Conservation (phyloP, 2,888 invertebrate genomes). For the Dichetophora obliterata region DNA sequence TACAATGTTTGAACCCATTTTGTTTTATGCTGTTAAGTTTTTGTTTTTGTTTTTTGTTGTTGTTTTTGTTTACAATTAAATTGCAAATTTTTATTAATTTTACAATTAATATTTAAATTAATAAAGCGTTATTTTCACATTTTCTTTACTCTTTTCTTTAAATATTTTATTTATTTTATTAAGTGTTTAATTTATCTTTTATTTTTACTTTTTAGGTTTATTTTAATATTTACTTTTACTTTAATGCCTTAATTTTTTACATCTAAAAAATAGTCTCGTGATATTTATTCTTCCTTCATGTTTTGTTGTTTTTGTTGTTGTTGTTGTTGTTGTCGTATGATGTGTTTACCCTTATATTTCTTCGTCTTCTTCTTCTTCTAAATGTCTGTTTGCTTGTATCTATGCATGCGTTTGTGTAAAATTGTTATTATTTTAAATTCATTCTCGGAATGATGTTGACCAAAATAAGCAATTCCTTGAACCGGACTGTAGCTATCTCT, state of each 20-base stretch:
- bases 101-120: slow-evolving; percentile 37
- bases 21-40: not conserved
- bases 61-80: slow-evolving; percentile 13
- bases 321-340: slow-evolving; percentile 19
- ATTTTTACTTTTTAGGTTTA: not conserved
- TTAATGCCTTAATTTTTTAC: slow-evolving; percentile 44
- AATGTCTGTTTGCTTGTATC: not conserved
- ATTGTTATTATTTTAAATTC: not conserved
- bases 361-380: not conserved
- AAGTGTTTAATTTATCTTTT: not conserved
- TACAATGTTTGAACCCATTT: not conserved
- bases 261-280: slow-evolving; percentile 31
- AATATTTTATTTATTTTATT: not conserved
- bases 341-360: not conserved
- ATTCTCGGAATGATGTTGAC: slow-evolving; percentile 1
- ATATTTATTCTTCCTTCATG: slow-evolving; percentile 7
- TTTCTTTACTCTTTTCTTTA: slow-evolving; percentile 33
- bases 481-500: not conserved
- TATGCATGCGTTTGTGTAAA: not conserved
- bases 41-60: not conserved
- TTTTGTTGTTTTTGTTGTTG: slow-evolving; percentile 37
- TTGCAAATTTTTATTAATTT: not conserved
- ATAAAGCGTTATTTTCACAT: slow-evolving; percentile 48
- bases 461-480: not conserved
- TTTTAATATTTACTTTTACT: slow-evolving; percentile 35